A percentile compares a stretch with the other conserved stretches of the same genome.
Conservation (phyloP, 2,888 invertebrate genomes). For the Linnaemya vulpina region DNA sequence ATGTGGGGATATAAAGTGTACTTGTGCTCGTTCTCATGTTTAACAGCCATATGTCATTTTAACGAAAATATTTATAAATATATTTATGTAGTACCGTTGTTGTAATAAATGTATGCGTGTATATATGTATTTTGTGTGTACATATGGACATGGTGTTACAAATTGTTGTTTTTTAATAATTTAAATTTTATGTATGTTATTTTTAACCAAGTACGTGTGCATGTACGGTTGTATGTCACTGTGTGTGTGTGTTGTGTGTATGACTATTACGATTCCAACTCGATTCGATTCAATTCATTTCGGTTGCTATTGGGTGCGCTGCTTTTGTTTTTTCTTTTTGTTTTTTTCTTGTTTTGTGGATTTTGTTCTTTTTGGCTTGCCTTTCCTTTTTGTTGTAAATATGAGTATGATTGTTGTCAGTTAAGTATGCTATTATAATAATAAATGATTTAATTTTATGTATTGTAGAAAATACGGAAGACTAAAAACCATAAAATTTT, state of each 20-base stretch:
- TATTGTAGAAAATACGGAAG: not conserved
- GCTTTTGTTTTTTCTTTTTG: constrained; percentile 33
- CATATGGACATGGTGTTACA: constrained; percentile 27
- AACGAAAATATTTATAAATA: constrained; percentile 11
- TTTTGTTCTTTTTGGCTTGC: constrained; percentile 22
- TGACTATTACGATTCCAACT: constrained; percentile 34
- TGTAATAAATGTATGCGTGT: constrained; percentile 40
- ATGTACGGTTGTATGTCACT: not conserved
- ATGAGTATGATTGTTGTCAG: constrained; percentile 18
- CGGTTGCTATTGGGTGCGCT: constrained; percentile 46
- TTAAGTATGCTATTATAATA: constrained; percentile 52
- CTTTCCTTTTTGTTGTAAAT: constrained; percentile 22
- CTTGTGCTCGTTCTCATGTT: constrained; percentile 51
- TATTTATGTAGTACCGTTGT: constrained; percentile 11
- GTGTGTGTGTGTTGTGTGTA: not conserved
- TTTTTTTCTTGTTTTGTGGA: too few relatives aligned
- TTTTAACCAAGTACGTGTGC: not conserved
- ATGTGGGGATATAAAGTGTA: constrained; percentile 23
- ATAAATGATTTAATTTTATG: constrained; percentile 43
- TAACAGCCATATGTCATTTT: constrained; percentile 67
- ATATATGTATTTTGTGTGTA: constrained; percentile 14
- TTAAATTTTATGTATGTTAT: not conserved
- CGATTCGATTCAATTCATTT: constrained; percentile 52
- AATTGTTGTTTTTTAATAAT: constrained; percentile 7
- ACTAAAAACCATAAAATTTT: constrained; percentile 11